These are phyloP conservation scores for Pristionchus fissidentatus DNA, from an alignment of 2,888 invertebrate genomes.

Conservation along the genomic window DNA sequence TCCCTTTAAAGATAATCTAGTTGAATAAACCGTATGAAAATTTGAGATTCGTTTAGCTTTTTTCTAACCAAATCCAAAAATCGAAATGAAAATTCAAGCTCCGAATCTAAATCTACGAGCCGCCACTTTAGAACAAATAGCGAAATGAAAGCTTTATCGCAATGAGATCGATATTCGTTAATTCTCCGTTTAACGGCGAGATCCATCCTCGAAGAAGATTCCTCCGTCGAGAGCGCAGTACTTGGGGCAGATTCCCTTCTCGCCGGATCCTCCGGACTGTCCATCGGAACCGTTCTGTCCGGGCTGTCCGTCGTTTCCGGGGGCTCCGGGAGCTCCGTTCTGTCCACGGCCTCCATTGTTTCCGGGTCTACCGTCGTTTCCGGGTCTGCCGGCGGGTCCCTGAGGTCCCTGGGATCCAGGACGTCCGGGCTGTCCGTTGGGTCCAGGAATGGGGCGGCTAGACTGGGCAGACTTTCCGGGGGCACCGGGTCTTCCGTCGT, in stretches of 20 bases:
- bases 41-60: no score
- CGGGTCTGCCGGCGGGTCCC: constrained; percentile 54
- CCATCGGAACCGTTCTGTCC: constrained; percentile 38
- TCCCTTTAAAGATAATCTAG: no score
- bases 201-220: constrained; percentile 50
- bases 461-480: constrained; percentile 41
- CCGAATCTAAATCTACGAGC: no score
- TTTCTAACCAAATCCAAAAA: no score
- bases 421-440: constrained; percentile 46
- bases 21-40: no score
- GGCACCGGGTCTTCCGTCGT: constrained; percentile 49
- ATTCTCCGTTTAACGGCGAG: constrained; percentile 41
- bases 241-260: constrained; percentile 49
- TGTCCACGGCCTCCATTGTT: constrained; percentile 57
- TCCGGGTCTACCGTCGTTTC: constrained; percentile 63
- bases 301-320: constrained; percentile 41
- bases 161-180: constrained; percentile 6
- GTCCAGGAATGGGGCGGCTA: constrained; percentile 40
- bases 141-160: constrained; percentile 28
- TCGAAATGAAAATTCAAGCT: no score
- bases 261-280: constrained; percentile 44
- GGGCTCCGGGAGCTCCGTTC: constrained; percentile 30
- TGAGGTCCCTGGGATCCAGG: constrained; percentile 54
- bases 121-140: no score
- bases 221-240: constrained; percentile 49